Percentiles rank a stretch among this genome's conserved stretches.
Conservation (phyloP, 2,888 invertebrate genomes). For the Drosophila gaucha region DNA sequence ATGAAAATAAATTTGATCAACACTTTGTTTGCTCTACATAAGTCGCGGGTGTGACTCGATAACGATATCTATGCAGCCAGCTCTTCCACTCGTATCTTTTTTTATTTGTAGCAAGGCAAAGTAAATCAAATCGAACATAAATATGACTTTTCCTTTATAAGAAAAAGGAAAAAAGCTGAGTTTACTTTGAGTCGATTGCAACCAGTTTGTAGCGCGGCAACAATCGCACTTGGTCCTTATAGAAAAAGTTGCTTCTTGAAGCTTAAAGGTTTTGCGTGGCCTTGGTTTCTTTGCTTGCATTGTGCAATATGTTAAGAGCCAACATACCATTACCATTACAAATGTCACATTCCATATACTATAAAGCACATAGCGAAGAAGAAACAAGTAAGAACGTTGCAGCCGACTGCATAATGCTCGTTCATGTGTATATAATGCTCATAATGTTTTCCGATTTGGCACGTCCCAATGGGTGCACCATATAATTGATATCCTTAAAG, state of each 20-base stretch:
- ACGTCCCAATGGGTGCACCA: too few species aligned
- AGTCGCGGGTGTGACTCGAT: slow-evolving; percentile 13
- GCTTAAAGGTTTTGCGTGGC: slow-evolving; percentile 5
- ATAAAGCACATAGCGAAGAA: slow-evolving; percentile 51
- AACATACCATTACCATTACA: slow-evolving; percentile 44
- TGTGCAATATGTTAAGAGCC: slow-evolving; percentile 20
- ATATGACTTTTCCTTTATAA: slow-evolving; percentile 26
- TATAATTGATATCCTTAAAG: too few species aligned
- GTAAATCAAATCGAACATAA: slow-evolving; percentile 17
- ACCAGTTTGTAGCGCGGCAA: neutral
- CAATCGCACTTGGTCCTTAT: neutral
- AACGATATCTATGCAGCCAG: slow-evolving; percentile 19
- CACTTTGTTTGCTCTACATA: slow-evolving; percentile 51
- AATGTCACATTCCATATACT: slow-evolving; percentile 44
- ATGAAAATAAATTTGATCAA: slow-evolving; percentile 73
- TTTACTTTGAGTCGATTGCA: neutral
- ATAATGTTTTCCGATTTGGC: neutral
- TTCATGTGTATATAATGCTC: neutral
- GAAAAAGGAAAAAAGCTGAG: neutral
- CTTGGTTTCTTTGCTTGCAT: slow-evolving; percentile 36
- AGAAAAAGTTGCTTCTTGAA: slow-evolving; percentile 6
- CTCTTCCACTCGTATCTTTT: slow-evolving; percentile 5
- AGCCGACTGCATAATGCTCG: neutral
- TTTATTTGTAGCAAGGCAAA: slow-evolving; percentile 10
- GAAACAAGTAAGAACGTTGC: neutral